Conservation (phyloP, 1,140 invertebrate species). For the Daktulosphaira vitifoliae region DNA sequence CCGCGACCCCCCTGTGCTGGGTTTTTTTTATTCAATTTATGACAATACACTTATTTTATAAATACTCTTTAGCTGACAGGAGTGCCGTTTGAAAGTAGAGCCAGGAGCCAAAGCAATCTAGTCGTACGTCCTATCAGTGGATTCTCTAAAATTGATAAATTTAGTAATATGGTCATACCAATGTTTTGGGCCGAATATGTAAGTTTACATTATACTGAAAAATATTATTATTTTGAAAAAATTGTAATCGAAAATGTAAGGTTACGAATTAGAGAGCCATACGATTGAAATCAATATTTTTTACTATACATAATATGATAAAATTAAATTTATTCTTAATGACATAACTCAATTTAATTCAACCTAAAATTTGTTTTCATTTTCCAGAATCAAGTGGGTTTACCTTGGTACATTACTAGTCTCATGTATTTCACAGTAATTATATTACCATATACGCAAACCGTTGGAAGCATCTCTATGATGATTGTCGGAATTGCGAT, state of each 20-base stretch:
- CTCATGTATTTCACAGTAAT: conserved; percentile 47
- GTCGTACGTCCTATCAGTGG: conserved; percentile 45
- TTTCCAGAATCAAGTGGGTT: conserved; percentile 51
- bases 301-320: no score
- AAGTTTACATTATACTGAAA: conserved; percentile 45
- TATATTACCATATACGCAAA: conserved; percentile 44
- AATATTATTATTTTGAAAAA: not conserved
- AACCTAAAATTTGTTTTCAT: not conserved
- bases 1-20: no score
- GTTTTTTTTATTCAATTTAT: no score
- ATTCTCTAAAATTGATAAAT: conserved; percentile 45
- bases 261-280: no score
- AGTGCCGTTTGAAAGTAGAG: conserved; percentile 48
- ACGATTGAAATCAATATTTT: no score
- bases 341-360: no score
- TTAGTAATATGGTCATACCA: conserved; percentile 50
- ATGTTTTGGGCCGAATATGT: conserved; percentile 58
- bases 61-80: conserved; percentile 49
- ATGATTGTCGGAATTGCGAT: conserved; percentile 31
- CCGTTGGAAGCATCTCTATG: conserved; percentile 31
- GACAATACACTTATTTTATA: no score
- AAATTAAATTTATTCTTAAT: no score
- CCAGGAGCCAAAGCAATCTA: conserved; percentile 52
- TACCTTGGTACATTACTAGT: conserved; percentile 47
- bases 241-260: not conserved